A percentile compares a stretch with the other conserved stretches of the same genome.
Evolutionary conservation across 1,140 invertebrate genomes (phyloP).

Genomic region (Leptopilina clavipes): DNA sequence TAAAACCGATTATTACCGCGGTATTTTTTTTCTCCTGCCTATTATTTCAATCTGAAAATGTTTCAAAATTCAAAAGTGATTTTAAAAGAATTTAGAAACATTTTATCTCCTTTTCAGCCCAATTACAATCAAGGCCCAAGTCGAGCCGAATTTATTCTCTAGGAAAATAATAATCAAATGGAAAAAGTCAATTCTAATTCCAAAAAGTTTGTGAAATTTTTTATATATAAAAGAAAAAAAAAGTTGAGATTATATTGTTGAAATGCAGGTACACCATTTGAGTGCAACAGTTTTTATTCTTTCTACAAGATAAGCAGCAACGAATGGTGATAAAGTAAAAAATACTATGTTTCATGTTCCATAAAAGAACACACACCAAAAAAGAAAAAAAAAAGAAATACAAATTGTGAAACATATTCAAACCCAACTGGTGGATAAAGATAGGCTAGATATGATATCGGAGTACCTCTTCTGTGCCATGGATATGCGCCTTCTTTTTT

Average conservation of each 20-base stretch:
- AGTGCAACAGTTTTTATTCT: slow-evolving; percentile 14
- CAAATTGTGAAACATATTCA: slow-evolving; percentile 51
- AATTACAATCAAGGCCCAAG: too few species aligned
- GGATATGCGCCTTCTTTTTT: not conserved
- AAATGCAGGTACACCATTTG: not conserved
- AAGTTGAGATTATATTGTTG: not conserved
- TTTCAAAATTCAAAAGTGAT: too few species aligned
- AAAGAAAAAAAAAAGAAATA: not conserved
- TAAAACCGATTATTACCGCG: not conserved
- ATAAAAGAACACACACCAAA: not conserved
- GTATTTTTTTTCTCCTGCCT: too few species aligned
- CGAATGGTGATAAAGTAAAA: slow-evolving; percentile 20
- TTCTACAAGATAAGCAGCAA: slow-evolving; percentile 11
- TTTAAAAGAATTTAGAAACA: too few species aligned
- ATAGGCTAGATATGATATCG: slow-evolving; percentile 15
- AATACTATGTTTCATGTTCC: slow-evolving; percentile 14
- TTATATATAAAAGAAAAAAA: not conserved
- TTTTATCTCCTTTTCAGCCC: too few species aligned
- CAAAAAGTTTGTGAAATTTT: too few species aligned
- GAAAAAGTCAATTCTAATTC: too few species aligned
- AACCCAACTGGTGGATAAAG: slow-evolving; percentile 29
- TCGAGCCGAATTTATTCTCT: too few species aligned
- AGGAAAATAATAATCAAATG: too few species aligned
- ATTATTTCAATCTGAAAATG: too few species aligned
- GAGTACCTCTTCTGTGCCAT: not conserved